Evolutionary conservation across 2,113 vertebrate species (phyloP).

Genomic region (Menura novaehollandiae): DNA sequence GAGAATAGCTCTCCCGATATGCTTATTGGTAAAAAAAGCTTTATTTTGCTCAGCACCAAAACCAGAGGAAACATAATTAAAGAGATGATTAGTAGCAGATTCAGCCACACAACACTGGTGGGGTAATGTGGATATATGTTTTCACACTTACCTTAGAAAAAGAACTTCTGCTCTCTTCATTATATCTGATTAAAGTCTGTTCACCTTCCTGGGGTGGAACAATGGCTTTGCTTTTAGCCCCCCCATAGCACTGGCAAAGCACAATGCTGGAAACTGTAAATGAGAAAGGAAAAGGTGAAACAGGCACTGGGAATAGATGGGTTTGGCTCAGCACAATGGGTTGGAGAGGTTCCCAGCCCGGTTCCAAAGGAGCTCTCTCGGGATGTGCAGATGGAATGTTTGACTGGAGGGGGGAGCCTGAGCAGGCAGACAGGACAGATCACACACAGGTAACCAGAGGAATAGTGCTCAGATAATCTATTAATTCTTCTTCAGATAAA

Average conservation of each 20-base stretch:
- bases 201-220: neutral
- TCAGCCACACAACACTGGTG: neutral
- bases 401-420: neutral
- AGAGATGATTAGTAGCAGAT: neutral
- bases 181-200: slow-evolving; percentile 58
- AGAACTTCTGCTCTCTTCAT: neutral
- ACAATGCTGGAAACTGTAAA: neutral
- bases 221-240: neutral
- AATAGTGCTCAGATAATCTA: neutral
- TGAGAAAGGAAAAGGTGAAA: neutral
- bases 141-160: neutral
- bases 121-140: neutral
- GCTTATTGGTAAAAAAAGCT: neutral
- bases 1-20: neutral
- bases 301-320: neutral
- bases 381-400: neutral
- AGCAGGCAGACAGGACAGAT: neutral
- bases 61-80: neutral
- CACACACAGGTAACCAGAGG: neutral
- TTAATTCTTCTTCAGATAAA: neutral
- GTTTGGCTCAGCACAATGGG: neutral
- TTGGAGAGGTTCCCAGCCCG: neutral
- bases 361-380: neutral
- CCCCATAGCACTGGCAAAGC: neutral
- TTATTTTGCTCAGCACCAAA: neutral